Evolutionary conservation across 2,888 invertebrate genomes (phyloP).

Genomic region (Nycteola revayana): DNA sequence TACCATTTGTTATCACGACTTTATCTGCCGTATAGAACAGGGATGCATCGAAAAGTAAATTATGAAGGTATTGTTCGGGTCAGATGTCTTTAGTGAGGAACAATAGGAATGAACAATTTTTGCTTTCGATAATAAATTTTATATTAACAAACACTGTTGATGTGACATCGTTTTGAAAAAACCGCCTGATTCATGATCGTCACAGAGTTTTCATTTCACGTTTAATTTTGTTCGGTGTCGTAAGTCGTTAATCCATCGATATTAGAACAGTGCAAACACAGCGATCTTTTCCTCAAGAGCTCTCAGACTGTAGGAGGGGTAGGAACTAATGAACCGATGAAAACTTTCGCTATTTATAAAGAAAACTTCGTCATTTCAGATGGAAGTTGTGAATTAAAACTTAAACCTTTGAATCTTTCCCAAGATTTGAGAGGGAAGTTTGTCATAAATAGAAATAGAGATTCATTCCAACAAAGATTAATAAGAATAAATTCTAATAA

Average conservation of each 20-base stretch:
- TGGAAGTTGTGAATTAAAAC: conserved; percentile 20
- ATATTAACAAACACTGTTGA: conserved; percentile 59
- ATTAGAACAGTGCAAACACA: conserved; percentile 67
- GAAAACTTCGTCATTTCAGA: conserved; percentile 31
- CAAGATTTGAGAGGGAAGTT: conserved; percentile 5
- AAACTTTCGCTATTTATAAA: conserved; percentile 45
- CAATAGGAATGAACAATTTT: conserved; percentile 76
- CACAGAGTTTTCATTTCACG: conserved; percentile 53
- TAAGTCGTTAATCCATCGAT: conserved; percentile 65
- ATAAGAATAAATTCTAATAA: too few species aligned
- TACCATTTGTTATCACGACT: conserved; percentile 82
- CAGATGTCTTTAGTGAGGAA: conserved; percentile 64
- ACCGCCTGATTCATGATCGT: too few species aligned
- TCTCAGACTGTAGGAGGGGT: conserved; percentile 44
- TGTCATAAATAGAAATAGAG: conserved; percentile 11
- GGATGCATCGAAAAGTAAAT: conserved; percentile 78
- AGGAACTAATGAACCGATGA: conserved; percentile 61
- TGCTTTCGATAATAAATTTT: conserved; percentile 69
- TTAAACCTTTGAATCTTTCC: conserved; percentile 13
- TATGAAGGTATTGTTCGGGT: conserved; percentile 77
- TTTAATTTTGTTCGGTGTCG: conserved; percentile 70
- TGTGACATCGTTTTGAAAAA: conserved; percentile 31
- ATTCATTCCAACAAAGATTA: conserved; percentile 1
- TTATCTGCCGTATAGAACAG: conserved; percentile 73
- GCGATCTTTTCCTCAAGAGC: conserved; percentile 48